Evolutionary conservation across 1,140 invertebrate species (phyloP), one percentile per base, ranked within the genome.

Genomic region (Drosophila sechellia): DNA sequence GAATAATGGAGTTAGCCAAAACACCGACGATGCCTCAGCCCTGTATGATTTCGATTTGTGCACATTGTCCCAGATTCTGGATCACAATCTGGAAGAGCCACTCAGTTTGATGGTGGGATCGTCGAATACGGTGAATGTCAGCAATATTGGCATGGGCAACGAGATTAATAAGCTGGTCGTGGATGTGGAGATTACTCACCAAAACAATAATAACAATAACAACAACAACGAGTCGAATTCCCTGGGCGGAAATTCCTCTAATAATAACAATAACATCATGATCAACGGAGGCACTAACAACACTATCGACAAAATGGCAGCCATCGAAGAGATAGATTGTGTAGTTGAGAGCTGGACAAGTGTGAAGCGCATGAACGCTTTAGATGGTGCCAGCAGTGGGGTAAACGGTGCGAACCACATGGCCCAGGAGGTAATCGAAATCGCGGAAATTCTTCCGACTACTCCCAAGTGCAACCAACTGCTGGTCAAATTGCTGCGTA

Each of bases 391-490:
- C 1, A 46, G 54, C 11, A 81, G 52, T 31, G 65, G 81, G 57
- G 76, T 61, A 0, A 74, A 66, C n/a, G 78, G 69, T 6, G 56
- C 49, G 1, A 35, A 66, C 5, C 65, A 63, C 35, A 63, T 71
- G 35, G 48, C 50, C 5, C 73, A 87, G 11, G 90, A 91, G 46
- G 77, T 91, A 11, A 72, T 91, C 0, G 90, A 91, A 45, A 91
- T 91, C n/a, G 71, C 73, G 5, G 90, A 91, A 46, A 91, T 91
- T 27, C 46, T 91, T 37, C 80, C 90, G 6, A 90, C 85, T 10
- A 91, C 83, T 53, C 77, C 80, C 1, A 87, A 90, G 52, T 92
- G 90, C 48, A 91, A 90, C 60, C 87, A 92, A 45, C 50, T 92
- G 31, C 53, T 92, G 25, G 91, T 92, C 1, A 92, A 91, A 43